Base-by-base conservation (phyloP, 2,888 invertebrate genomes). In the Ischnus inquisitorius region DNA sequence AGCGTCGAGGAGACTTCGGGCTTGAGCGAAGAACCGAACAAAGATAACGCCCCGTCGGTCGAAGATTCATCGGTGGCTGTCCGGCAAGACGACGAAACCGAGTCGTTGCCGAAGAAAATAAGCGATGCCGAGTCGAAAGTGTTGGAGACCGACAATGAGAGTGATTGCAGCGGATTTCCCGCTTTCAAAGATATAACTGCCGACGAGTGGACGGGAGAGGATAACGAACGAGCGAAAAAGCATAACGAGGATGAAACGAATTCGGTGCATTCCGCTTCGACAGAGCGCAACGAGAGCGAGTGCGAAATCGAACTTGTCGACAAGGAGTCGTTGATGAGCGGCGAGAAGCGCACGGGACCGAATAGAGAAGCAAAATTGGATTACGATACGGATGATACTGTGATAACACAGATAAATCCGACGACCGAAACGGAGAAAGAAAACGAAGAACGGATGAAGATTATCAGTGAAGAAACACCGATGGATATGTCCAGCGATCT, bases 141-240 rank as follows among this genome's bases (percentile, higher is more conserved):
- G 8, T 48, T 14, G 6, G 72, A 67, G 22, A 84, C 46, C 46
- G 85, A 81, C n/a, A 34, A 82, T 4, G 88, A 87, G 8, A 86
- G 84, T 19, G 87, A 88, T 28, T 82, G 76, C 2, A 87, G 90
- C 6, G 48, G 34, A 16, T 82, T 83, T 75, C 54, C 81, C 2
- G 86, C 90, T 16, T 92, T 92, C 75, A 87, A 90, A 85, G 90
- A 92, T 60, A 88, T 91, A 68, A 76, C 89, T 2, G 90, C 88
- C 12, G 88, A 89, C 0, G 89, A 92, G 64, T 91, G 90, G 89
- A 67, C 71, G 25, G 76, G 83, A 3, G 74, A 75, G 4, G 34
- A 86, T 25, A 46, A 46, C 48, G 34, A 41, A 19, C 46, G 28
- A 28, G 22, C 64, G 62, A 68, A 79, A 41, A 46, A 79, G 28